Base-by-base conservation (phyloP, 2,888 invertebrate species). In the Mystacides longicornis region DNA sequence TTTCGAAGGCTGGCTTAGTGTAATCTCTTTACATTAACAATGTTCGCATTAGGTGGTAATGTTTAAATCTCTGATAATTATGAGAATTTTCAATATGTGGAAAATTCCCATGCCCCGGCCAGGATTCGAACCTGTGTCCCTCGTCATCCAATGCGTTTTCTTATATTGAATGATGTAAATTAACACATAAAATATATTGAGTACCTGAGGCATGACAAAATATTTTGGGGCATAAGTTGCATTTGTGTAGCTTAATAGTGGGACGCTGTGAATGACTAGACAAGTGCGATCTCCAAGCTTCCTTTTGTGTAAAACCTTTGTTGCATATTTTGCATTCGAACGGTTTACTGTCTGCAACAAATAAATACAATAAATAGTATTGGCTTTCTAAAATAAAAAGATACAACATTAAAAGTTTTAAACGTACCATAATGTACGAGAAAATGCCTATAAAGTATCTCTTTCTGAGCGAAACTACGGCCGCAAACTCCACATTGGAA, bases 301-400 rank as follows among this genome's bases (percentile, higher is more conserved):
- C 81, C 60, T 86, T 83, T 68, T 88, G 88, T 0, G 86, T 85
- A 70, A 86, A 89, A 58, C 84, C 81, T 66, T 83, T 83, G 0
- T 78, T 73, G 64, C 89, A 89, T 59, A 72, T 70, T 0, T 74
- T 68, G 66, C 89, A 89, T 61, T 75, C 75, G 71, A 81, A 83
- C 7, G 87, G 87, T 57, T 84, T 85, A 11, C 43, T 57, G 2
- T 57, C 59, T 60, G 49, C 16, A 58, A 50, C 20, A 21, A 3
- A 14, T 9, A 31, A 31, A 31, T 9, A 31, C 31, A 31, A 9
- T 31, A n/a, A n/a, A n/a, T n/a, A n/a, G n/a, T n/a, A n/a, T n/a
- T n/a, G n/a, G n/a, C n/a, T n/a, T n/a, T n/a, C n/a, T n/a, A n/a
- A n/a, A n/a, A n/a, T n/a, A n/a, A n/a, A n/a, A n/a, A n/a, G n/a